Evolutionary conservation across 35 echinoderm and acorn worm species (phyloP).

Genomic region (Lytechinus variegatus): DNA sequence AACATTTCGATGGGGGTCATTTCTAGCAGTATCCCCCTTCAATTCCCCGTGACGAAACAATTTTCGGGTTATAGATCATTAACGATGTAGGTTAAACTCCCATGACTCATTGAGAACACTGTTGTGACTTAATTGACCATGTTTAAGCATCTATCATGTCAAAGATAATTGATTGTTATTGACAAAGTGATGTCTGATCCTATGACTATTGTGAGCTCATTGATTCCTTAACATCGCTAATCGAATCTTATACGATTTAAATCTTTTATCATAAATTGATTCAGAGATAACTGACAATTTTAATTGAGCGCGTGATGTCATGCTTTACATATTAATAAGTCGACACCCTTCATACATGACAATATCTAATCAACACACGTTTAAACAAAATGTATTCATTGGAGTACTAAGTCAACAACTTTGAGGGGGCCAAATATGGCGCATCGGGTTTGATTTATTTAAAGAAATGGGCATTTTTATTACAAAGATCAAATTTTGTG

Average conservation of each 20-base stretch:
- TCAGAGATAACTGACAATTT: too few relatives aligned
- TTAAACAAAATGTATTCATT: too few relatives aligned
- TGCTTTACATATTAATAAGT: too few relatives aligned
- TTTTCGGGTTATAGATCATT: conserved; percentile 19
- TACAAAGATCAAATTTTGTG: too few relatives aligned
- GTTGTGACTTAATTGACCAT: neutral
- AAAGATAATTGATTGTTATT: neutral
- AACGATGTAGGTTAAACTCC: neutral
- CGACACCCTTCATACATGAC: too few relatives aligned
- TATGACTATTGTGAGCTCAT: neutral
- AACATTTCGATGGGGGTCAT: neutral
- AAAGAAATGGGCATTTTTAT: too few relatives aligned
- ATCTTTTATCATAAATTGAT: neutral
- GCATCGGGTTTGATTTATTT: too few relatives aligned
- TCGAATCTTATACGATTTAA: neutral
- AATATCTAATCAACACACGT: too few relatives aligned
- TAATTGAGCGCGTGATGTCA: too few relatives aligned
- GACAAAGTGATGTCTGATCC: neutral
- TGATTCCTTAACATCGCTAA: neutral
- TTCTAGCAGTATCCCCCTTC: neutral
- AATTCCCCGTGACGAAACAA: neutral
- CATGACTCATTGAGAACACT: neutral
- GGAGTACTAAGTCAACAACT: too few relatives aligned
- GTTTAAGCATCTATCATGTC: neutral
- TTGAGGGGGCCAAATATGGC: too few relatives aligned